phyloP scores from a whole-genome alignment of 2,797 vertebrate genomes.

The Bufotes viridis region DNA sequence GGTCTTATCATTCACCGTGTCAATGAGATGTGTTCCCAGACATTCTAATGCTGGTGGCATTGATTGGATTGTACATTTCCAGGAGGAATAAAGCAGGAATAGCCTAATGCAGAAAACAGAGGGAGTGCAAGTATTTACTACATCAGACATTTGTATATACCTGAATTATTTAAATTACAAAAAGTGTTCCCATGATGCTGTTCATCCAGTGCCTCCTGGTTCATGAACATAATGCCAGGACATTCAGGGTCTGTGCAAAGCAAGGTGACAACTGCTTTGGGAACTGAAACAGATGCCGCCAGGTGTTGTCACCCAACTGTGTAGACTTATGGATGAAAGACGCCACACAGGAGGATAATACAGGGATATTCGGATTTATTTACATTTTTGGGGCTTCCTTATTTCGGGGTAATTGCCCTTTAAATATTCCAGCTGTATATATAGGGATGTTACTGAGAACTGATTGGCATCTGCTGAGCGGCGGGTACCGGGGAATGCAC shows the following conservation, averaged over 20 bases:
- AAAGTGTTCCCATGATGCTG: too few species aligned
- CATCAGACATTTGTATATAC: too few species aligned
- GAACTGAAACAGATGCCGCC: background rate
- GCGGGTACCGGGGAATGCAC: background rate
- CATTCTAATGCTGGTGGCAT: background rate
- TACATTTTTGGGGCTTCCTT: background rate
- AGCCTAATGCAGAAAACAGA: too few species aligned
- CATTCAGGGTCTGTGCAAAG: background rate
- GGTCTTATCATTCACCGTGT: background rate
- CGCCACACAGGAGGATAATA: too few species aligned
- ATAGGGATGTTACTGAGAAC: background rate
- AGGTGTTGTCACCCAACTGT: too few species aligned
- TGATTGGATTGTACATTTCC: too few species aligned
- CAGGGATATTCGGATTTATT: background rate
- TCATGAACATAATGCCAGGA: too few species aligned
- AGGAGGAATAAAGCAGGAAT: too few species aligned
- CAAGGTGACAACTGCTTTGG: background rate
- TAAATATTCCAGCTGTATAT: background rate
- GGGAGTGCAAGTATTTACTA: too few species aligned
- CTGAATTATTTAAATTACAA: too few species aligned
- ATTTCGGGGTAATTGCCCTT: background rate
- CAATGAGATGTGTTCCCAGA: background rate
- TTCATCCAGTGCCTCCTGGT: too few species aligned
- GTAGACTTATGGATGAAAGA: too few species aligned
- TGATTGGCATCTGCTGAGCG: background rate